Conservation (phyloP, 92 coral and sea anemone genomes). For the Bergia sp. region DNA sequence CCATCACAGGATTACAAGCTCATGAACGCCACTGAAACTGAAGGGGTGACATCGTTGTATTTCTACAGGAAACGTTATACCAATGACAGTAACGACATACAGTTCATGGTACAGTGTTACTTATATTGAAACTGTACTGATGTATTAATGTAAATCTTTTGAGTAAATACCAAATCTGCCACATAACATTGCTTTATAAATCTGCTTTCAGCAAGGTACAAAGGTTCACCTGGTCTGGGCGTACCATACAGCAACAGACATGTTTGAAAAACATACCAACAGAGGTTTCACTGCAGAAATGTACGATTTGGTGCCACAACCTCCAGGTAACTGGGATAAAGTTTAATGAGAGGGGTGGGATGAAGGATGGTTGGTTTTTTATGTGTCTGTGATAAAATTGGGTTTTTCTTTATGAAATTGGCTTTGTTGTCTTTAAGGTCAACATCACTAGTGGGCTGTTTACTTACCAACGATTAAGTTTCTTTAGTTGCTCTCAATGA, state of each 20-base stretch:
- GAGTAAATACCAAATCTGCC: too few relatives aligned
- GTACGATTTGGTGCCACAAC: not conserved
- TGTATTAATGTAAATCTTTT: too few relatives aligned
- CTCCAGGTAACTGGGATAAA: not conserved
- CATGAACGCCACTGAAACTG: not conserved
- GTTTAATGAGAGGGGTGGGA: too few relatives aligned
- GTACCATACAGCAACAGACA: not conserved
- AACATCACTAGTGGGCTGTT: too few relatives aligned
- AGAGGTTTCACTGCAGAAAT: not conserved
- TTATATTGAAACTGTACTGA: too few relatives aligned
- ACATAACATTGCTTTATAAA: too few relatives aligned
- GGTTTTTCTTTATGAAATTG: too few relatives aligned
- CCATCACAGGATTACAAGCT: constrained; percentile 18
- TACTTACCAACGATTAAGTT: too few relatives aligned
- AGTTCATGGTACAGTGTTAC: constrained; percentile 16
- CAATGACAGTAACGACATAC: constrained; percentile 33
- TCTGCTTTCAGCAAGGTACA: constrained; percentile 11
- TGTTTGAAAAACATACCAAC: not conserved
- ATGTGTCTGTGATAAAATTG: too few relatives aligned
- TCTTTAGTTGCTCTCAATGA: too few relatives aligned
- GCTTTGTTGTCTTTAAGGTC: too few relatives aligned
- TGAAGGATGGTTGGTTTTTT: too few relatives aligned
- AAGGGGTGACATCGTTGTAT: constrained; percentile 8
- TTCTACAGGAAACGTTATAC: constrained; percentile 34
- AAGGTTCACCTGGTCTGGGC: constrained; percentile 33